Percentiles rank a stretch among this genome's conserved stretches.
phyloP scores from a whole-genome alignment of 1,140 invertebrate species.

The Zaprionus inermis region DNA sequence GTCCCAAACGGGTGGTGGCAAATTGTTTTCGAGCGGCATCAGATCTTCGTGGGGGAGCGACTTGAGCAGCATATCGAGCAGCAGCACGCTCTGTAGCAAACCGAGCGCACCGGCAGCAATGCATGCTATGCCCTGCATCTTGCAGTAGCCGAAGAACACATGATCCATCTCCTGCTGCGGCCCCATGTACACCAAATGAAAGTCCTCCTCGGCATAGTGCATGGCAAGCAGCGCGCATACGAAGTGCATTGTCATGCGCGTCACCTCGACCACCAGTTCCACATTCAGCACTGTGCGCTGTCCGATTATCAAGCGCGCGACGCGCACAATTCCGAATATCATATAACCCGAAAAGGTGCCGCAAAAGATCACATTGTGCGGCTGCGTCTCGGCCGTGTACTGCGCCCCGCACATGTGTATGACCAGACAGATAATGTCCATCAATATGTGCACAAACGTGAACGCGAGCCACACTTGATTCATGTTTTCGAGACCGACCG shows the following conservation, averaged over 20 bases:
- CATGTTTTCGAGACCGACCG: slow-evolving; percentile 51
- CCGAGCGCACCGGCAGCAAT: slow-evolving; percentile 1
- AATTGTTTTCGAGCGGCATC: background rate
- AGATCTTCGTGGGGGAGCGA: slow-evolving; percentile 7
- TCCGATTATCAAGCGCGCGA: background rate
- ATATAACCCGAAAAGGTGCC: slow-evolving; percentile 29
- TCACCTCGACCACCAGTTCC: background rate
- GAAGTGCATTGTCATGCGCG: slow-evolving; percentile 17
- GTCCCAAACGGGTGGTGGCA: background rate
- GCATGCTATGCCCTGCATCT: slow-evolving; percentile 12
- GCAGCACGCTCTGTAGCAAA: slow-evolving; percentile 12
- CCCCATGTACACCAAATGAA: slow-evolving; percentile 45
- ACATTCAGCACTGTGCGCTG: slow-evolving; percentile 15
- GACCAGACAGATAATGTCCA: background rate
- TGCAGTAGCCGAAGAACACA: slow-evolving; percentile 22
- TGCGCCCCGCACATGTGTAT: slow-evolving; percentile 22
- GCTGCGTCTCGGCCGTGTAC: slow-evolving; percentile 17
- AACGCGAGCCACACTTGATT: slow-evolving; percentile 49
- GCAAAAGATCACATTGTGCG: slow-evolving; percentile 37
- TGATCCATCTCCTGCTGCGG: slow-evolving; percentile 19
- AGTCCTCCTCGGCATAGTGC: slow-evolving; percentile 35
- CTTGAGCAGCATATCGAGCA: slow-evolving; percentile 38
- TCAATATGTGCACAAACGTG: slow-evolving; percentile 4
- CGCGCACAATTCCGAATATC: background rate
- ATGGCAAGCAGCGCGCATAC: slow-evolving; percentile 18